A percentile compares a stretch with the other conserved stretches of the same genome.
These are phyloP conservation scores for Mobula hypostoma DNA, from an alignment of 2,113 vertebrate species.

Conservation along the genomic window DNA sequence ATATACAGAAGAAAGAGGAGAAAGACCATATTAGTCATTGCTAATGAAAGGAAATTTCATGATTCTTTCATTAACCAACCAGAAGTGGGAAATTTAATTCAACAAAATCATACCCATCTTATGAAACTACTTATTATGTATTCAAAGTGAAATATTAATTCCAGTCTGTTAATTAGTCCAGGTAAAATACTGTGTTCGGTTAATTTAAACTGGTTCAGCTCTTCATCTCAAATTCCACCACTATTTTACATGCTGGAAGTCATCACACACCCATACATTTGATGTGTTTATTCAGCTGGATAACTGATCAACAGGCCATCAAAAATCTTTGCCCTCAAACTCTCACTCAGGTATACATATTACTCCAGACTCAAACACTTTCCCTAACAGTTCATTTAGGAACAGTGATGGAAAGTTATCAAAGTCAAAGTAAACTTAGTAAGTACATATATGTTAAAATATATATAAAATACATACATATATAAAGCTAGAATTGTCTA, in stretches of 20 bases:
- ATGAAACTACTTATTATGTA: neutral
- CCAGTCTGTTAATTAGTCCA: neutral
- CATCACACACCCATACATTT: neutral
- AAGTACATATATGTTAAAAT: too few species aligned
- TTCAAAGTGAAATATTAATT: neutral
- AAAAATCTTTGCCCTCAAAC: neutral
- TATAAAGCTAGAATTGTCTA: too few species aligned
- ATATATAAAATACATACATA: too few species aligned
- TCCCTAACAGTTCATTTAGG: neutral
- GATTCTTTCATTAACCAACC: neutral
- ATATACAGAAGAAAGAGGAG: neutral
- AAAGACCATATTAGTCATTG: neutral
- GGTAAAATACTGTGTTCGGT: neutral
- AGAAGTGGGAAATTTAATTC: neutral
- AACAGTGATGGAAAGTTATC: neutral
- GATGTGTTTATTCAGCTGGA: neutral
- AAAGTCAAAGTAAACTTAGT: too few species aligned
- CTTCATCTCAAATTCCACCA: neutral
- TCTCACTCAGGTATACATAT: neutral
- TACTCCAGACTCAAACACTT: neutral
- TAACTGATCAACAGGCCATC: neutral
- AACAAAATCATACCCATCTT: neutral
- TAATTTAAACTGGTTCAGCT: neutral
- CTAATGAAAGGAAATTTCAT: neutral
- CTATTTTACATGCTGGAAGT: neutral